These are phyloP conservation scores for Gnathonemus echidnorhynchus DNA, from an alignment of 2,113 vertebrate species.

Conservation along the genomic window DNA sequence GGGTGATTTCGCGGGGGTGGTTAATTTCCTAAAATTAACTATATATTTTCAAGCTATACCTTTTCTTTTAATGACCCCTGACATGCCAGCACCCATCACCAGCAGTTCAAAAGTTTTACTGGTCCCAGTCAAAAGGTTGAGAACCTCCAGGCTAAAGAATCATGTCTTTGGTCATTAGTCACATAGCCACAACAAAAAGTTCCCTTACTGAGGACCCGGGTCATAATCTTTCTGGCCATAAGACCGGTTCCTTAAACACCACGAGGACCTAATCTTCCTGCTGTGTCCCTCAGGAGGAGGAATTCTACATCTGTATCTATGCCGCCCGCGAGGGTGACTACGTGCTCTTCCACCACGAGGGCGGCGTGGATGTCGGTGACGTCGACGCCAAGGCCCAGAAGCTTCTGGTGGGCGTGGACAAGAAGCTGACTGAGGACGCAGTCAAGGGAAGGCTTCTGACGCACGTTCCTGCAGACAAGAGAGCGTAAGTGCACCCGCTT, in stretches of 20 bases:
- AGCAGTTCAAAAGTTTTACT: not conserved
- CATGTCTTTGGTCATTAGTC: not conserved
- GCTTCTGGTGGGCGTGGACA: constrained; percentile 75
- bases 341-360: constrained; percentile 86
- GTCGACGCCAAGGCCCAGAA: constrained; percentile 90
- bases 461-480: constrained; percentile 67
- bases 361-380: constrained; percentile 88
- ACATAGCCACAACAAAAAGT: not conserved
- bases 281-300: constrained; percentile 67
- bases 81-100: not conserved
- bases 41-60: not conserved
- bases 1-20: not conserved
- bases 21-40: not conserved
- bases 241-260: not conserved
- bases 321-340: constrained; percentile 86
- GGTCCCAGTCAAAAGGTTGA: not conserved
- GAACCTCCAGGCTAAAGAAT: not conserved
- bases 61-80: not conserved
- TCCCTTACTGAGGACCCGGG: not conserved
- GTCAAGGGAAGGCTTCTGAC: constrained; percentile 73
- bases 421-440: constrained; percentile 66
- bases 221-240: not conserved
- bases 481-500: constrained; percentile 64
- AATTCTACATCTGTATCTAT: constrained; percentile 91
- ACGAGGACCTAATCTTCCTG: not conserved